Evolutionary conservation across 1,140 invertebrate species (phyloP).

Genomic region (Ephestia elutella): DNA sequence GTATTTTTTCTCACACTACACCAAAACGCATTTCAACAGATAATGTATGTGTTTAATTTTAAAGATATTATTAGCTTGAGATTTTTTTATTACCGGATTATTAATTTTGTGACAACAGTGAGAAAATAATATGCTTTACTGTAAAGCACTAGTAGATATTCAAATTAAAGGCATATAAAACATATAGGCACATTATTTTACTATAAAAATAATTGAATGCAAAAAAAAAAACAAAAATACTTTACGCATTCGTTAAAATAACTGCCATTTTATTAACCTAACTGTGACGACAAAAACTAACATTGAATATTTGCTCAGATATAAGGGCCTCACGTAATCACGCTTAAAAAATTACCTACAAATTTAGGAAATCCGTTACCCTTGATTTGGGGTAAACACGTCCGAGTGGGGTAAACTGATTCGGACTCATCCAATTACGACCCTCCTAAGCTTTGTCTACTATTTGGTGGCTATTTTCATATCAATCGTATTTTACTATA

Average conservation of each 20-base stretch:
- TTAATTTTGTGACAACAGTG: background rate
- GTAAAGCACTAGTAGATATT: no score
- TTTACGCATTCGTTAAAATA: background rate
- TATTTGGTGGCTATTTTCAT: conserved; percentile 25
- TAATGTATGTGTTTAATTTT: background rate
- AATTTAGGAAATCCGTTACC: conserved; percentile 50
- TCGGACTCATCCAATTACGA: conserved; percentile 68
- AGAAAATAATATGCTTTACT: background rate
- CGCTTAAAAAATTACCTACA: conserved; percentile 37
- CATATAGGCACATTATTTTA: no score
- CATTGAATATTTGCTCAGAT: background rate
- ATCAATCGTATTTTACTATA: background rate
- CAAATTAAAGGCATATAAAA: no score
- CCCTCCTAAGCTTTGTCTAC: conserved; percentile 29
- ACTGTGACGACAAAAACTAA: background rate
- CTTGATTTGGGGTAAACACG: conserved; percentile 65
- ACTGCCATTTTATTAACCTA: background rate
- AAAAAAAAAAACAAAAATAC: no score
- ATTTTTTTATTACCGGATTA: background rate
- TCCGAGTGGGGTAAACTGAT: conserved; percentile 70
- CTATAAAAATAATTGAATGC: no score
- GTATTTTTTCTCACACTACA: background rate
- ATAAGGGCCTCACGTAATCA: conserved; percentile 1
- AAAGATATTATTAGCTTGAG: background rate
- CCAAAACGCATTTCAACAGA: background rate